phyloP scores from a whole-genome alignment of 30 jellyfish, hydroid and myxozoan genomes.

The Aurelia aurita complex sp. Pacific region DNA sequence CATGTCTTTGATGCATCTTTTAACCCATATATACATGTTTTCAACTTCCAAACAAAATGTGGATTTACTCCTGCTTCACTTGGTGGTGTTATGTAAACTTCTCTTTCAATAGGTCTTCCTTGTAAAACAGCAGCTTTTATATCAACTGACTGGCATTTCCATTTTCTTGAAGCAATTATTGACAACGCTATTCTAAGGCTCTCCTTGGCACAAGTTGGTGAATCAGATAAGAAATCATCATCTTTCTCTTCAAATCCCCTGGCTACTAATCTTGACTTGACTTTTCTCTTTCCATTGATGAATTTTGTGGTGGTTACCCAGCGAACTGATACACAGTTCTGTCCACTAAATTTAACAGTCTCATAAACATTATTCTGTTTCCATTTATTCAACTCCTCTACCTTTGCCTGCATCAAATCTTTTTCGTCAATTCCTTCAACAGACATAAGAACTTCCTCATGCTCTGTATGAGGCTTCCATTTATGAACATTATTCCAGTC shows the following conservation, averaged over 20 bases:
- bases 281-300: no score
- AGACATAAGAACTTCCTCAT: background rate
- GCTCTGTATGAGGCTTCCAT: background rate
- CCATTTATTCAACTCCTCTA: slow-evolving; percentile 46
- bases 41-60: slow-evolving; percentile 27
- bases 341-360: slow-evolving; percentile 19
- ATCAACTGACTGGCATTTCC: slow-evolving; percentile 44
- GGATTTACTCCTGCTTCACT: slow-evolving; percentile 48
- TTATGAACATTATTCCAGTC: slow-evolving; percentile 12
- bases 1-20: slow-evolving; percentile 38
- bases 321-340: slow-evolving; percentile 19
- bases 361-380: slow-evolving; percentile 33
- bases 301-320: slow-evolving; percentile 57
- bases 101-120: slow-evolving; percentile 56
- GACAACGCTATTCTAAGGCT: slow-evolving; percentile 22
- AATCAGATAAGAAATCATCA: slow-evolving; percentile 17
- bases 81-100: slow-evolving; percentile 62
- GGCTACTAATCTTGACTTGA: slow-evolving; percentile 50
- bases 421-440: slow-evolving; percentile 8
- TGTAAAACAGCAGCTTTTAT: slow-evolving; percentile 64
- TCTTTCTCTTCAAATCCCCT: slow-evolving; percentile 61
- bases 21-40: slow-evolving; percentile 39
- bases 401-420: slow-evolving; percentile 23
- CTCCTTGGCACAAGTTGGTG: slow-evolving; percentile 62
- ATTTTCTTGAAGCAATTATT: slow-evolving; percentile 17